phyloP scores from a whole-genome alignment of 2,888 invertebrate species.

The Polylopha cassiicola region DNA sequence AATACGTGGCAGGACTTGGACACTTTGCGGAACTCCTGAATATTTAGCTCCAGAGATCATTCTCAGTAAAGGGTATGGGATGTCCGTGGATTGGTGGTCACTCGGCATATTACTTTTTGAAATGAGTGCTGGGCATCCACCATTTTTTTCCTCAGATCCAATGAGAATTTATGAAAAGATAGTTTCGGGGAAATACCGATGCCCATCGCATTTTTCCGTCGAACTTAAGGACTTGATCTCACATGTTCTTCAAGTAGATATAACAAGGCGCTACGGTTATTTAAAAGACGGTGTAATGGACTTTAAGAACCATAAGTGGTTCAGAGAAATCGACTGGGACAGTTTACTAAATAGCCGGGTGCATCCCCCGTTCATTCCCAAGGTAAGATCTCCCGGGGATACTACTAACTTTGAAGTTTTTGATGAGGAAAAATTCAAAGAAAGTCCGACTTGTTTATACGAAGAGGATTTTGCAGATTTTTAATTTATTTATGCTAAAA shows the following conservation, averaged over 20 bases:
- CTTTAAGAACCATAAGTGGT: conserved; percentile 96
- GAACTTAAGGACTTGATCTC: conserved; percentile 88
- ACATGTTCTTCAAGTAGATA: conserved; percentile 83
- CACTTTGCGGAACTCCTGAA: conserved; percentile 97
- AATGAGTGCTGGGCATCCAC: conserved; percentile 94
- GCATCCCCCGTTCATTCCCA: conserved; percentile 80
- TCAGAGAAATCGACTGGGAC: conserved; percentile 91
- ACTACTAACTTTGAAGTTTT: conserved; percentile 84
- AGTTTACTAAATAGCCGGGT: conserved; percentile 86
- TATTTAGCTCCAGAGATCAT: conserved; percentile 97
- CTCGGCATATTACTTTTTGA: conserved; percentile 91
- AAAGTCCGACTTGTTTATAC: conserved; percentile 73
- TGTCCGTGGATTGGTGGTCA: conserved; percentile 98
- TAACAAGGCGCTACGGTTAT: conserved; percentile 85
- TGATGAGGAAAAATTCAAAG: conserved; percentile 70
- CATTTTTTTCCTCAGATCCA: conserved; percentile 94
- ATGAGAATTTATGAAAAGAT: conserved; percentile 98
- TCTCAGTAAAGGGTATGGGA: conserved; percentile 93
- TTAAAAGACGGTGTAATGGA: conserved; percentile 92
- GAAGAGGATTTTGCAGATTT: conserved; percentile 83
- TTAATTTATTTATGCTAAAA: conserved; percentile 43
- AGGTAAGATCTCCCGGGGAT: conserved; percentile 79
- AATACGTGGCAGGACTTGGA: conserved; percentile 87
- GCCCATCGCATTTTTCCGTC: conserved; percentile 87
- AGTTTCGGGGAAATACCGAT: conserved; percentile 90